phyloP scores from a whole-genome alignment of 2,888 invertebrate genomes.

The Apamea sordens region DNA sequence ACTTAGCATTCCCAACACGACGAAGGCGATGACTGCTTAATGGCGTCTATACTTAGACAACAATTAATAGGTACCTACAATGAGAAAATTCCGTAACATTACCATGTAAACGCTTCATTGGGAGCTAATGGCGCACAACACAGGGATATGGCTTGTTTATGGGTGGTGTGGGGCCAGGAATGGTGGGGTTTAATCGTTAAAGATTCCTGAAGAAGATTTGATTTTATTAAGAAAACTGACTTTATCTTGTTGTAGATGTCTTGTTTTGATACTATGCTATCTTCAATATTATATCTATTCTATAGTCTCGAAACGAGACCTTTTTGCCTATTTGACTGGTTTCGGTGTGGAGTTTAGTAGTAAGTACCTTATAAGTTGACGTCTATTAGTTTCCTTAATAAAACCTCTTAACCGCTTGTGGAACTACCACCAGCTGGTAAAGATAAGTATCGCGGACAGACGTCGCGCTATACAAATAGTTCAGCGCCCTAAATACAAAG shows the following conservation, averaged over 20 bases:
- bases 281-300: not conserved
- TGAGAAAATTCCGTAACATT: constrained; percentile 64
- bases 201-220: constrained; percentile 1
- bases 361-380: not conserved
- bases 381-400: constrained; percentile 6
- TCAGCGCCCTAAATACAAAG: constrained; percentile 58
- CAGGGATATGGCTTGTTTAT: constrained; percentile 25
- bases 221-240: not conserved
- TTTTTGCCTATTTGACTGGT: not conserved
- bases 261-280: not conserved
- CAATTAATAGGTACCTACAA: constrained; percentile 68
- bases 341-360: not conserved
- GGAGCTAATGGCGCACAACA: constrained; percentile 44
- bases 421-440: constrained; percentile 20
- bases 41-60: constrained; percentile 71
- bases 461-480: constrained; percentile 38
- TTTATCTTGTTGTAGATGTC: not conserved
- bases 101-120: constrained; percentile 54
- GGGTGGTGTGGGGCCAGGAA: constrained; percentile 13
- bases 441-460: constrained; percentile 31
- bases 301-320: not conserved
- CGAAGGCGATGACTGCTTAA: constrained; percentile 70
- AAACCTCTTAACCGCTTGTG: constrained; percentile 3
- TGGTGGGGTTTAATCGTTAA: constrained; percentile 14
- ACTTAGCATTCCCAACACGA: constrained; percentile 69